These are phyloP conservation scores for Gymnodraco acuticeps DNA, from an alignment of 2,797 vertebrate genomes.

Conservation along the genomic window DNA sequence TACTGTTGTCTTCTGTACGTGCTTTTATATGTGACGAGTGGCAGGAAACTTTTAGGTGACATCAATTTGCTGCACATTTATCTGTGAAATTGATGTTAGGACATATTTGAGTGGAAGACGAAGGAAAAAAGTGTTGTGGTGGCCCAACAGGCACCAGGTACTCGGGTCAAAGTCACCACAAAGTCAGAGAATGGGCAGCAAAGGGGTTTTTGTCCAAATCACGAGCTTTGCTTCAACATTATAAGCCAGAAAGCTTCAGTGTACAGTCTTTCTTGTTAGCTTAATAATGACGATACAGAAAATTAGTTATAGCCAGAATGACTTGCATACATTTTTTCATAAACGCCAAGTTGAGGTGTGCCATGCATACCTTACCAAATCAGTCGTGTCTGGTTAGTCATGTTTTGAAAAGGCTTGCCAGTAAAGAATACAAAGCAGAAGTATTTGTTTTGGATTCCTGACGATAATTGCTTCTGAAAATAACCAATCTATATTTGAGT, in stretches of 20 bases:
- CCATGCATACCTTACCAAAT: background rate
- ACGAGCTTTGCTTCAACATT: constrained; percentile 36
- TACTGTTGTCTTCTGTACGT: background rate
- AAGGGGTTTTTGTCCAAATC: constrained; percentile 35
- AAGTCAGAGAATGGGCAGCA: constrained; percentile 17
- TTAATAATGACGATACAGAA: constrained; percentile 29
- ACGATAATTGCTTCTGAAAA: constrained; percentile 17
- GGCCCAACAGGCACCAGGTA: constrained; percentile 30
- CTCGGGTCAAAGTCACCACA: constrained; percentile 43
- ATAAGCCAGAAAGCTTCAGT: constrained; percentile 21
- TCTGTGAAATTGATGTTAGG: constrained; percentile 62
- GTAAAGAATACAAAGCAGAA: background rate
- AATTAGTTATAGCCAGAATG: constrained; percentile 36
- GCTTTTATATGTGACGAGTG: constrained; percentile 24
- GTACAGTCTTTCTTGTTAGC: constrained; percentile 13
- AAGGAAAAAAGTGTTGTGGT: background rate
- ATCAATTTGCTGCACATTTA: constrained; percentile 46
- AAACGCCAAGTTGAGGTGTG: constrained; percentile 1
- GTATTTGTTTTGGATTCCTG: constrained; percentile 23
- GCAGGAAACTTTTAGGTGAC: constrained; percentile 8
- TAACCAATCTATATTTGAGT: constrained; percentile 1
- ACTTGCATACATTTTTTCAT: constrained; percentile 5
- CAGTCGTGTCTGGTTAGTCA: constrained; percentile 27
- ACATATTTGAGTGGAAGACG: constrained; percentile 24
- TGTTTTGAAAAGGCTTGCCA: constrained; percentile 42